Percentiles rank a stretch among this genome's conserved stretches.
These are phyloP conservation scores for Bacillus rossius DNA, from an alignment of 1,140 invertebrate species.

Conservation along the genomic window DNA sequence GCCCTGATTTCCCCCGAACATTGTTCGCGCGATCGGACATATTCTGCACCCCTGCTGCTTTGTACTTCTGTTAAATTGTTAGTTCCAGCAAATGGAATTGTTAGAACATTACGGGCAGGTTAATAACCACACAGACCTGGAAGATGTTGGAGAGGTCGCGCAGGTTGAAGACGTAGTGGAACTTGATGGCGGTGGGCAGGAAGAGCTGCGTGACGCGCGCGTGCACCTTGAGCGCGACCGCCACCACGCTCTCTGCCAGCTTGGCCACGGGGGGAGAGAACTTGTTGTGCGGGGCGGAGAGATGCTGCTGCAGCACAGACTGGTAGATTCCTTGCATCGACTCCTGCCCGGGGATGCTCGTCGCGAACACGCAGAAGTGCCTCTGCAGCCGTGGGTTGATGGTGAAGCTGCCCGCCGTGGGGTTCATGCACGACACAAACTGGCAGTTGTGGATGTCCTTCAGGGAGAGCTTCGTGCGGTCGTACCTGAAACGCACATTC, in stretches of 20 bases:
- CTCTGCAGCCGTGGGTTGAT: slow-evolving; percentile 88
- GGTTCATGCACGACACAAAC: slow-evolving; percentile 95
- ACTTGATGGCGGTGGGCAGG: slow-evolving; percentile 89
- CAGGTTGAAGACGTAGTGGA: slow-evolving; percentile 93
- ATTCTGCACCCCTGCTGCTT: too few relatives aligned
- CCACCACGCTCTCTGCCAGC: slow-evolving; percentile 55
- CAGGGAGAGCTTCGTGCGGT: slow-evolving; percentile 74
- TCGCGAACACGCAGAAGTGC: slow-evolving; percentile 90
- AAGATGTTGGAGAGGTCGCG: slow-evolving; percentile 89
- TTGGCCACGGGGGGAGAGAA: slow-evolving; percentile 56
- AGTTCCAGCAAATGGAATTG: too few relatives aligned
- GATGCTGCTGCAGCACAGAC: slow-evolving; percentile 73
- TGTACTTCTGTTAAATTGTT: too few relatives aligned
- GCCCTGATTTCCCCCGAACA: too few relatives aligned
- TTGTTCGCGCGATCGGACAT: too few relatives aligned
- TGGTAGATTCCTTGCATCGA: slow-evolving; percentile 79
- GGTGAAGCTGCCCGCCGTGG: slow-evolving; percentile 90
- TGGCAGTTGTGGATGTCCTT: slow-evolving; percentile 94
- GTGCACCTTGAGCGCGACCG: slow-evolving; percentile 70
- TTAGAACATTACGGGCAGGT: too few relatives aligned
- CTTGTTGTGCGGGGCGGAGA: slow-evolving; percentile 58
- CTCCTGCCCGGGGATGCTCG: slow-evolving; percentile 79
- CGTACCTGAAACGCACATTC: slow-evolving; percentile 52
- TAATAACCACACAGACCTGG: slow-evolving; percentile 62
- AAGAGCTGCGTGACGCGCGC: slow-evolving; percentile 68